A percentile compares a stretch with the other conserved stretches of the same genome.
Evolutionary conservation across 92 coral and sea anemone genomes (phyloP).

Genomic region (Umimayanthus chanpuru): DNA sequence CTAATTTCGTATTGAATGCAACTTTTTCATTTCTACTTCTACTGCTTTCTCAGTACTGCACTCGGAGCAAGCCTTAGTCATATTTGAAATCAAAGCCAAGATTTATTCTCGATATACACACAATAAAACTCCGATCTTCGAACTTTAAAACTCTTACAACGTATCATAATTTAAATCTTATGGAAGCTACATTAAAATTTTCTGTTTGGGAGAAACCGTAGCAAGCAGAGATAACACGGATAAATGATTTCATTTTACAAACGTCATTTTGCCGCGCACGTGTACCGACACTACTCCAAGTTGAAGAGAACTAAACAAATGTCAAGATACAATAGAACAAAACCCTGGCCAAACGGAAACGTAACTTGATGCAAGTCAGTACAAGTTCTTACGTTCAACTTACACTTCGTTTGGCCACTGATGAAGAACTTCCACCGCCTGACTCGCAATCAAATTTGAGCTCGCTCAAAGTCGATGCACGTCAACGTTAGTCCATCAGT

Average conservation of each 20-base stretch:
- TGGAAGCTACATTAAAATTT: constrained; percentile 9
- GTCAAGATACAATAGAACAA: background rate
- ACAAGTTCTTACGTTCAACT: too few relatives aligned
- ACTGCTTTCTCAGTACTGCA: background rate
- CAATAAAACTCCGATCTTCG: constrained; percentile 3
- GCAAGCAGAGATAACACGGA: background rate
- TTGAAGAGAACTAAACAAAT: background rate
- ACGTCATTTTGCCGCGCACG: background rate
- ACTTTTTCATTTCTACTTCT: background rate
- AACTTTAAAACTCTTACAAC: constrained; percentile 9
- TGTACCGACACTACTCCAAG: background rate
- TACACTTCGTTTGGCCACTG: too few relatives aligned
- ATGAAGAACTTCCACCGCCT: too few relatives aligned
- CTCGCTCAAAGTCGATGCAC: too few relatives aligned
- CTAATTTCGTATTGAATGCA: background rate
- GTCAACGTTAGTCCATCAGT: too few relatives aligned
- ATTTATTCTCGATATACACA: constrained; percentile 1
- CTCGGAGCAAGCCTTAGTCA: background rate
- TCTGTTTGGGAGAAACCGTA: background rate
- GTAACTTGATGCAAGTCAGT: too few relatives aligned
- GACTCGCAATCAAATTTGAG: too few relatives aligned
- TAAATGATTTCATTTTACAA: background rate
- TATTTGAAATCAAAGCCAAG: background rate
- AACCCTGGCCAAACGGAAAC: background rate
- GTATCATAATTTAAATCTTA: constrained; percentile 36